Evolutionary conservation across 2,113 vertebrate species (phyloP).

Genomic region (Rissa tridactyla): DNA sequence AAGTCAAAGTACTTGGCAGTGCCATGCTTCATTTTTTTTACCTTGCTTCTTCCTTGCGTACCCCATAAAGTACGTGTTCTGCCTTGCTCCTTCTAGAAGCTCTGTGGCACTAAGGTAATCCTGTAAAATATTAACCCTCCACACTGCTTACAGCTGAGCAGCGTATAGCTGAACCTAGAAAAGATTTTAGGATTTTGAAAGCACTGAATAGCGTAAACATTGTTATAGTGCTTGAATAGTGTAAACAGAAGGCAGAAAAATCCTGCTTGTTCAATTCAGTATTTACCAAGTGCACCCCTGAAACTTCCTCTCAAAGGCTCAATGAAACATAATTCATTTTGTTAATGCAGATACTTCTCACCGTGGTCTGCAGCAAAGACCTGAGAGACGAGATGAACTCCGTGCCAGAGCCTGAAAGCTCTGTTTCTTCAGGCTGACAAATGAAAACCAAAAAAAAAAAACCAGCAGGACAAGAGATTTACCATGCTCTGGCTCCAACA

Average conservation of each 20-base stretch:
- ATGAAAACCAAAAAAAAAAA: not conserved
- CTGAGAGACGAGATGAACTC: not conserved
- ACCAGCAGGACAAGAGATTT: not conserved
- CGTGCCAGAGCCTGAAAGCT: not conserved
- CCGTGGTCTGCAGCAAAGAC: not conserved
- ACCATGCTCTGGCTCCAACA: not conserved
- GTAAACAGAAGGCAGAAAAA: not conserved
- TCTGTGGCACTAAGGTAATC: not conserved
- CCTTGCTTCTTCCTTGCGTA: accelerated
- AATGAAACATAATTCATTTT: not conserved
- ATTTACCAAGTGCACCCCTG: not conserved
- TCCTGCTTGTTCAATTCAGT: not conserved
- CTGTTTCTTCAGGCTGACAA: not conserved
- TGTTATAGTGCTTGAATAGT: not conserved
- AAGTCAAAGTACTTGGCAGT: not conserved
- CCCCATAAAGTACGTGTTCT: not conserved
- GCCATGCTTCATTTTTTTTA: not conserved
- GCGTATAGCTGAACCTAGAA: not conserved
- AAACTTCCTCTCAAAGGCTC: not conserved
- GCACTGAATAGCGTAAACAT: not conserved
- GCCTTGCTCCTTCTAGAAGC: not conserved
- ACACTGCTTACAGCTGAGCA: not conserved
- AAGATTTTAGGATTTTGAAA: not conserved
- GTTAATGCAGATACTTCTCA: not conserved
- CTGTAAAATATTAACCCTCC: not conserved